Evolutionary conservation across 1,140 invertebrate species (phyloP).

Genomic region (Caenorhabditis briggsae): DNA sequence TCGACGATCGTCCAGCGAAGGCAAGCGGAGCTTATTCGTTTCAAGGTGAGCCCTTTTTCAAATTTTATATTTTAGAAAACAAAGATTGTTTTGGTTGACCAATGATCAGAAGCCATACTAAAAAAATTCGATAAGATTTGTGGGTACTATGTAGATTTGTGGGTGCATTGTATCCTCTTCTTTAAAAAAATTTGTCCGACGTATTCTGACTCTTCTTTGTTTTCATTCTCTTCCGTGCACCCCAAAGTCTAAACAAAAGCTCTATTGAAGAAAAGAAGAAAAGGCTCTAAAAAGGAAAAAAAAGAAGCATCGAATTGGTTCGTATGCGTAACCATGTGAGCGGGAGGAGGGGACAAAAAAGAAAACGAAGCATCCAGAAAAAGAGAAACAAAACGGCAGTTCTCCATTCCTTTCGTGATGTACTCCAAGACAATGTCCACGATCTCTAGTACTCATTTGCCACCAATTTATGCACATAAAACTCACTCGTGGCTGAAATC

Average conservation of each 20-base stretch:
- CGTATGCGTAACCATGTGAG: constrained; percentile 46
- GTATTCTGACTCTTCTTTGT: neutral
- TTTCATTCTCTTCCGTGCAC: neutral
- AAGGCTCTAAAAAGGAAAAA: constrained; percentile 33
- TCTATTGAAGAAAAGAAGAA: neutral
- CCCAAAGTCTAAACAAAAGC: constrained; percentile 3
- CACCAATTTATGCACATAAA: constrained; percentile 27
- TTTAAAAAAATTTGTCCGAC: neutral
- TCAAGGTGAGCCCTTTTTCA: neutral
- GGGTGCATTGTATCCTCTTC: neutral
- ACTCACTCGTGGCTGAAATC: constrained; percentile 25
- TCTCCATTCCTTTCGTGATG: constrained; percentile 13
- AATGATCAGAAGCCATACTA: constrained; percentile 34
- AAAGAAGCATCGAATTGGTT: constrained; percentile 1
- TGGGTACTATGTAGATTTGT: neutral
- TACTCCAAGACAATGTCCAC: constrained; percentile 7
- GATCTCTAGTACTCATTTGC: constrained; percentile 38
- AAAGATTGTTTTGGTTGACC: neutral
- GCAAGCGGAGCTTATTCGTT: constrained; percentile 26
- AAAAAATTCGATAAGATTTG: neutral
- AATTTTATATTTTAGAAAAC: no score
- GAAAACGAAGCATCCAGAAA: constrained; percentile 40
- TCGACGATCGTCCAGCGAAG: constrained; percentile 40
- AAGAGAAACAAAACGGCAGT: neutral
- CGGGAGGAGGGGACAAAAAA: neutral